Evolutionary conservation across 2,797 vertebrate genomes (phyloP).

Genomic region (Sibirionetta formosa): DNA sequence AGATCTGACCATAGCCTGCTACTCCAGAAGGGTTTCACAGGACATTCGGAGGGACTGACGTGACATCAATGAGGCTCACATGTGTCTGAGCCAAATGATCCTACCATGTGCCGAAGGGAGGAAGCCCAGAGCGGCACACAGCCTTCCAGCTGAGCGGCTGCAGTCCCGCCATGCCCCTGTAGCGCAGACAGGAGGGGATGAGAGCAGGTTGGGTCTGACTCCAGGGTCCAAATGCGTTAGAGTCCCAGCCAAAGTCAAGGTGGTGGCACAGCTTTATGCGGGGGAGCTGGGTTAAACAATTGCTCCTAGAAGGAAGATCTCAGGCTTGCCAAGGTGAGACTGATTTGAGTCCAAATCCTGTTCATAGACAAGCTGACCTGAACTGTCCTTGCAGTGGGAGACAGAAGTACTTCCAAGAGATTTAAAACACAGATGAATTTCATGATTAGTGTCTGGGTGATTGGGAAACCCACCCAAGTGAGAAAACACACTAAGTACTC

Average conservation of each 20-base stretch:
- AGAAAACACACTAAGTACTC: neutral
- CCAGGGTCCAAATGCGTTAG: rapidly evolving
- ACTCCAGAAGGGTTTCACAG: neutral
- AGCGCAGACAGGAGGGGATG: neutral
- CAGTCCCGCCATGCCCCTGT: rapidly evolving
- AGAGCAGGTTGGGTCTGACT: neutral
- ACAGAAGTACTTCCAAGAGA: neutral
- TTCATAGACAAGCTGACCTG: neutral
- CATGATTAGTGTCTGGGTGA: neutral
- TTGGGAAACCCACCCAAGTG: neutral
- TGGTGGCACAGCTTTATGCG: neutral
- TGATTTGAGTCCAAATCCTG: neutral
- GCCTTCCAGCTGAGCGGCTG: neutral
- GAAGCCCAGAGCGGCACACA: neutral
- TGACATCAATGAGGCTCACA: neutral
- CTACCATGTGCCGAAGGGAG: neutral
- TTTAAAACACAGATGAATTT: neutral
- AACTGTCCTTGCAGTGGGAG: neutral
- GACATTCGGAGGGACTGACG: neutral
- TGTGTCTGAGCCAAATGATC: neutral
- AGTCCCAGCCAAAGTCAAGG: neutral
- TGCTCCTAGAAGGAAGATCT: neutral
- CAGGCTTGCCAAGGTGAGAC: neutral
- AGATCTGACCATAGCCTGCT: neutral
- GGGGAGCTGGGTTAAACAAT: neutral